phyloP scores from a whole-genome alignment of 1,140 invertebrate genomes.

The Heliconius himera region DNA sequence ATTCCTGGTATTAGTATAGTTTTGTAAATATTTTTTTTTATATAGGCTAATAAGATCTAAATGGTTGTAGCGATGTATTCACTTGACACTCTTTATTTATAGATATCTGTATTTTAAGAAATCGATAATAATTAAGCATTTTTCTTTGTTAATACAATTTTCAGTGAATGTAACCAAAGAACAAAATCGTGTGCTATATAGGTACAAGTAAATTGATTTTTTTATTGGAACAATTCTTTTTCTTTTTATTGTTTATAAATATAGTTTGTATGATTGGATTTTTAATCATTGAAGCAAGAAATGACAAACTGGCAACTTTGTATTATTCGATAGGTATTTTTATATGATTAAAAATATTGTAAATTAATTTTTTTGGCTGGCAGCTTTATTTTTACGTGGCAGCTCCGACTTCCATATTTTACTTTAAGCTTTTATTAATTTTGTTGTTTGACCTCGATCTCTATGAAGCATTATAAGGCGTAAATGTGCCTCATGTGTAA shows the following conservation, averaged over 20 bases:
- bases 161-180: constrained; percentile 63
- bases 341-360: background rate
- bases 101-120: constrained; percentile 16
- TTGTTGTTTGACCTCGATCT: constrained; percentile 2
- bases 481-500: background rate
- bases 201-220: constrained; percentile 29
- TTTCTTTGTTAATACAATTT: constrained; percentile 31
- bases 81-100: constrained; percentile 24
- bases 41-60: constrained; percentile 26
- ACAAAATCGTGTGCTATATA: constrained; percentile 57
- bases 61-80: constrained; percentile 30
- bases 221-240: constrained; percentile 18
- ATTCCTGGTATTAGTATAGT: constrained; percentile 15
- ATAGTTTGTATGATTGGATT: background rate
- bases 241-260: background rate
- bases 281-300: constrained; percentile 10
- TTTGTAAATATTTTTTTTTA: constrained; percentile 31
- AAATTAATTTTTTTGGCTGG: background rate
- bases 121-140: background rate
- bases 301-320: constrained; percentile 1
- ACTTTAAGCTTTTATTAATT: background rate
- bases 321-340: background rate
- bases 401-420: constrained; percentile 5
- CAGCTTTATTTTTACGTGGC: background rate
- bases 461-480: background rate